Conservation (phyloP, 2,888 invertebrate species). For the Protophormia terraenovae region DNA sequence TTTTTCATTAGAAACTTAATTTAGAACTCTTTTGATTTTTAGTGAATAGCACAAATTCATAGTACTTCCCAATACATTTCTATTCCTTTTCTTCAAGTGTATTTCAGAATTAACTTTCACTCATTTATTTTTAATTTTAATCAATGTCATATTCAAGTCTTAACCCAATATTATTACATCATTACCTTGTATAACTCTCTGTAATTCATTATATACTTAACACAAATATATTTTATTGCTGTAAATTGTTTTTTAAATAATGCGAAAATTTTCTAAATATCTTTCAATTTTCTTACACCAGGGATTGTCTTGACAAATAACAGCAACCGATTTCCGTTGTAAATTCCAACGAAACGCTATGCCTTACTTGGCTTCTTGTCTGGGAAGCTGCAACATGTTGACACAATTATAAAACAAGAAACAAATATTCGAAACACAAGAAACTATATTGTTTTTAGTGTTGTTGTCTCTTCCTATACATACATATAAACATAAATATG, state of each 20-base stretch:
- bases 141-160: not conserved
- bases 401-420: slow-evolving; percentile 56
- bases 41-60: too few relatives aligned
- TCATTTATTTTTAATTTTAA: not conserved
- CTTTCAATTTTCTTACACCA: slow-evolving; percentile 34
- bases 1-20: too few relatives aligned
- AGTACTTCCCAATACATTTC: too few relatives aligned
- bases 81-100: too few relatives aligned
- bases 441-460: not conserved
- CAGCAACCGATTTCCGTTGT: slow-evolving; percentile 37
- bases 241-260: slow-evolving; percentile 37
- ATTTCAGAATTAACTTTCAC: too few relatives aligned
- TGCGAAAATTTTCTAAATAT: slow-evolving; percentile 31
- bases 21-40: too few relatives aligned
- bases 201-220: slow-evolving; percentile 28
- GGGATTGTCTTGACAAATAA: slow-evolving; percentile 34
- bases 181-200: not conserved
- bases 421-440: slow-evolving; percentile 7
- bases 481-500: not conserved
- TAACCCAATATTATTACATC: not conserved
- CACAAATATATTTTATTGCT: slow-evolving; percentile 31
- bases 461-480: not conserved
- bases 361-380: slow-evolving; percentile 15
- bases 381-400: slow-evolving; percentile 61
- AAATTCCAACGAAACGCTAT: not conserved